Percentiles rank a stretch among this genome's conserved stretches.
phyloP scores from a whole-genome alignment of 2,888 invertebrate species.

The Spisula solida region DNA sequence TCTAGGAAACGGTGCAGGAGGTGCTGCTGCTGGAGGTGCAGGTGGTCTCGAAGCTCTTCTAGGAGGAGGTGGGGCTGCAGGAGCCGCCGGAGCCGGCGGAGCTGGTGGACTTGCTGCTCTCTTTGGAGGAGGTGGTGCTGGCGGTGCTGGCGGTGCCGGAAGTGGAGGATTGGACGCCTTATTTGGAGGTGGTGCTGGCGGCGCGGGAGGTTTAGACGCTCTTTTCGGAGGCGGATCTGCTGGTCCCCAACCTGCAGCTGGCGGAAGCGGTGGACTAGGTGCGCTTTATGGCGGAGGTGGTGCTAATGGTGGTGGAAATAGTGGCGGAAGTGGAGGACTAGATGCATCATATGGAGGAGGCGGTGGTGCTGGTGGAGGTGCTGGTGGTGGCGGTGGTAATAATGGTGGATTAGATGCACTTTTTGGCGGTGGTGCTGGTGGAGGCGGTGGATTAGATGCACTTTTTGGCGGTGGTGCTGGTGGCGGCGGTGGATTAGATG shows the following conservation, averaged over 20 bases:
- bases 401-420: neutral
- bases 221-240: constrained; percentile 23
- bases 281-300: neutral
- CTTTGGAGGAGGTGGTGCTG: constrained; percentile 34
- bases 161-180: neutral
- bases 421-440: neutral
- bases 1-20: constrained; percentile 7
- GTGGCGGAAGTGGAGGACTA: constrained; percentile 6
- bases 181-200: neutral
- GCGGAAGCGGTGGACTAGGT: neutral
- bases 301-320: neutral
- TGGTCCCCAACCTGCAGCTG: constrained; percentile 5
- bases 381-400: too few species aligned
- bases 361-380: neutral
- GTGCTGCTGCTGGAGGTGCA: neutral
- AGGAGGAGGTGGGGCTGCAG: neutral
- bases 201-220: neutral
- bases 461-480: neutral
- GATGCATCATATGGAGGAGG: constrained; percentile 30
- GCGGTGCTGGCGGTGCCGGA: neutral
- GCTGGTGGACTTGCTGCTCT: neutral
- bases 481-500: constrained; percentile 7
- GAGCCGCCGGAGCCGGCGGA: neutral
- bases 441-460: neutral
- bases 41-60: neutral